A percentile compares a stretch with the other conserved stretches of the same genome.
Evolutionary conservation across 2,888 invertebrate species (phyloP).

Genomic region (Norana najaformis): DNA sequence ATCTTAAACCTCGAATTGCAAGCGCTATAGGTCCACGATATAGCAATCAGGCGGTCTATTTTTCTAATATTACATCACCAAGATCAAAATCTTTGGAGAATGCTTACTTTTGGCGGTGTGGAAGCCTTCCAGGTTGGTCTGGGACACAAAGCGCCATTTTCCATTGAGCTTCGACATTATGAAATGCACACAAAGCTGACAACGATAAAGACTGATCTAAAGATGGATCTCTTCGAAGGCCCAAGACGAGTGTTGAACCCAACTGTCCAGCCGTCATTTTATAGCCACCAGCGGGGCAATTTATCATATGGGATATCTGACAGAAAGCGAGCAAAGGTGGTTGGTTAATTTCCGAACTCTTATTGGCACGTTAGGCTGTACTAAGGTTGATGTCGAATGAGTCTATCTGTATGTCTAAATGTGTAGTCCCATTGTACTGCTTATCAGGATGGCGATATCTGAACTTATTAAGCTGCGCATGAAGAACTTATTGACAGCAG

Average conservation of each 20-base stretch:
- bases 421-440: too few relatives aligned
- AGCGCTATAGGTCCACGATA: too few relatives aligned
- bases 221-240: background rate
- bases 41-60: background rate
- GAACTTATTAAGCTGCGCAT: too few relatives aligned
- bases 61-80: too few relatives aligned
- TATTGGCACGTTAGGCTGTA: background rate
- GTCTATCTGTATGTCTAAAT: too few relatives aligned
- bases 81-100: background rate
- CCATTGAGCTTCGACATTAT: background rate
- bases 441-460: too few relatives aligned
- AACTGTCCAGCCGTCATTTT: background rate
- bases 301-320: background rate
- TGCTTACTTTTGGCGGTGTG: slow-evolving; percentile 2
- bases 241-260: background rate
- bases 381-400: too few relatives aligned
- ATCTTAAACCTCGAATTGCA: too few relatives aligned
- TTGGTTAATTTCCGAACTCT: background rate
- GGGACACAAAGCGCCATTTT: background rate
- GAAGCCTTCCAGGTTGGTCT: slow-evolving; percentile 14
- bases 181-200: background rate
- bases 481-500: too few relatives aligned
- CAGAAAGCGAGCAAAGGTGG: background rate
- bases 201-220: background rate
- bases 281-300: background rate